Percentiles rank a stretch among this genome's conserved stretches.
Conservation (phyloP, 2,888 invertebrate species). For the Tethea ocularis region DNA sequence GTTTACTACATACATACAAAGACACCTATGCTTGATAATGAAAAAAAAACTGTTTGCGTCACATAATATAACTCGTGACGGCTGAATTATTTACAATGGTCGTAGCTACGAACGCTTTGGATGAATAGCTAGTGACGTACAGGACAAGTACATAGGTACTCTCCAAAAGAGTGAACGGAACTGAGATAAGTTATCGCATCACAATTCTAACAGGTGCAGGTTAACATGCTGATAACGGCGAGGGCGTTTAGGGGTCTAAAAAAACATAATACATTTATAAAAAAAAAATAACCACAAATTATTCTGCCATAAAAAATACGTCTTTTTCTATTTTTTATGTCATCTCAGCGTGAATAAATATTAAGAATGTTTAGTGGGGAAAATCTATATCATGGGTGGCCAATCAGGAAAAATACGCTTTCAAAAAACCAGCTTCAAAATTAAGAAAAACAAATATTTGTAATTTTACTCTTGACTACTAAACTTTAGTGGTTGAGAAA, state of each 20-base stretch:
- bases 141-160: constrained; percentile 24
- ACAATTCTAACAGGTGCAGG: constrained; percentile 38
- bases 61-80: constrained; percentile 36
- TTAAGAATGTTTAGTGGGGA: too few species aligned
- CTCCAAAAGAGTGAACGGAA: constrained; percentile 43
- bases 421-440: neutral
- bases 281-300: neutral
- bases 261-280: neutral
- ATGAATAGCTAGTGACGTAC: constrained; percentile 46
- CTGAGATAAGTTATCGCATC: constrained; percentile 50
- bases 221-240: constrained; percentile 29
- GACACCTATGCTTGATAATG: too few species aligned
- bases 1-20: too few species aligned
- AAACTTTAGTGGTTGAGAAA: neutral
- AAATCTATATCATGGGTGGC: too few species aligned
- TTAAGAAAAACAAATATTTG: neutral
- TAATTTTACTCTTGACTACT: neutral
- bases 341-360: too few species aligned
- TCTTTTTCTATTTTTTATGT: too few species aligned
- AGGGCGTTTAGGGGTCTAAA: neutral
- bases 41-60: constrained; percentile 39
- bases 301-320: too few species aligned
- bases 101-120: constrained; percentile 24
- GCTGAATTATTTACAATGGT: constrained; percentile 40
- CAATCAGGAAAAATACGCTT: too few species aligned